phyloP scores from a whole-genome alignment of 2,113 vertebrate genomes.

The Synodontis membranacea region DNA sequence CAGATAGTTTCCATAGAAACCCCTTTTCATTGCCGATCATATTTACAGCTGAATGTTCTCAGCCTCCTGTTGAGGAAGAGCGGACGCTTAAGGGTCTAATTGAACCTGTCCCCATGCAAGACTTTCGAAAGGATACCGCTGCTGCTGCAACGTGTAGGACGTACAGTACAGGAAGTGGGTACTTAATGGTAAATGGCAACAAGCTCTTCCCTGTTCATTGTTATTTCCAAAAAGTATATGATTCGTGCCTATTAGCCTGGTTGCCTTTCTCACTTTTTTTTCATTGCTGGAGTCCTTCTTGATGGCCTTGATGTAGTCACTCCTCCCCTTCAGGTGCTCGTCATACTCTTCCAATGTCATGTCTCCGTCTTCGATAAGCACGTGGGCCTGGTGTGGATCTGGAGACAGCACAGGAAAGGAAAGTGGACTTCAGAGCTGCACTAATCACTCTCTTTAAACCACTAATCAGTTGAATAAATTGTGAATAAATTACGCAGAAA shows the following conservation, averaged over 20 bases:
- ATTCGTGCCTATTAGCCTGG: not conserved
- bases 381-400: slow-evolving; percentile 90
- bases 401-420: slow-evolving; percentile 42
- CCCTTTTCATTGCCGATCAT: slow-evolving; percentile 57
- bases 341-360: slow-evolving; percentile 88
- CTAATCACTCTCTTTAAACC: not conserved
- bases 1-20: slow-evolving; percentile 77
- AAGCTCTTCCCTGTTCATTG: not conserved
- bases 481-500: too few relatives aligned
- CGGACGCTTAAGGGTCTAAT: slow-evolving; percentile 63
- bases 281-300: slow-evolving; percentile 85
- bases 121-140: slow-evolving; percentile 1
- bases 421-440: not conserved
- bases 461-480: not conserved
- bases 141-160: not conserved
- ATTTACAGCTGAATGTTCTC: slow-evolving; percentile 62
- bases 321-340: slow-evolving; percentile 82
- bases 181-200: not conserved
- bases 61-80: slow-evolving; percentile 58
- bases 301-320: slow-evolving; percentile 85
- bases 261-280: slow-evolving; percentile 80
- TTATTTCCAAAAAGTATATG: not conserved
- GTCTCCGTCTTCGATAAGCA: slow-evolving; percentile 88
- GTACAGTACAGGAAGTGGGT: not conserved
- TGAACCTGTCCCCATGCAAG: slow-evolving; percentile 35